Percentiles rank a stretch among this genome's conserved stretches.
phyloP scores from a whole-genome alignment of 2,113 vertebrate genomes.

The Sus scrofa region T2T-Sscrofa CM000812.6:118365001-118365500 shows the following conservation, averaged over 20 bases:
- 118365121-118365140: conserved; percentile 9
- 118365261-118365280: neutral
- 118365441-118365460: neutral
- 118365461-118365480: neutral
- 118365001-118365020: neutral
- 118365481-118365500: conserved; percentile 2
- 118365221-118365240: neutral
- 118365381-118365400: conserved; percentile 30
- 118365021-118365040: conserved; percentile 14
- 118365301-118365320: neutral
- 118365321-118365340: neutral
- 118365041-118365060: conserved; percentile 34
- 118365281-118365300: conserved; percentile 1
- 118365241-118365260: neutral
- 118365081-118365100: conserved; percentile 41
- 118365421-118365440: conserved; percentile 10
- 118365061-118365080: conserved; percentile 27
- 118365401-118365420: neutral
- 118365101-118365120: neutral
- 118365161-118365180: neutral
- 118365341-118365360: neutral
- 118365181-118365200: neutral
- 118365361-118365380: conserved; percentile 8
- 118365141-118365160: neutral
- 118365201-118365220: neutral